Evolutionary conservation across 2,797 vertebrate species (phyloP).

Genomic region (Atherinosoma microstoma): DNA sequence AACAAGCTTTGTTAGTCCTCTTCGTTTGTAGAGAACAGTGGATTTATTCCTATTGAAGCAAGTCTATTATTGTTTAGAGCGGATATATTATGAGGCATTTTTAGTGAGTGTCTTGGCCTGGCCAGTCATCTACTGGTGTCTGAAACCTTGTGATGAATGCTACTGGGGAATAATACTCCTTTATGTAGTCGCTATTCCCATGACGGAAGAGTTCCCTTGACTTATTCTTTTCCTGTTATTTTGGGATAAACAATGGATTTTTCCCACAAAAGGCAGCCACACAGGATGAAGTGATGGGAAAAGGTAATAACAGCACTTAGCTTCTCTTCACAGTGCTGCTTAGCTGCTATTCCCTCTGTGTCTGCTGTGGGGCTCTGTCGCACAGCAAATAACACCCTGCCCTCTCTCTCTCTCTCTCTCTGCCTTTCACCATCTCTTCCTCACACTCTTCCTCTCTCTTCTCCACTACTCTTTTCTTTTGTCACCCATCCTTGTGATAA

Average conservation of each 20-base stretch:
- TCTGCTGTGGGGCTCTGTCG: conserved; percentile 87
- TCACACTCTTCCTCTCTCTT: conserved; percentile 29
- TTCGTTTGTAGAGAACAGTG: conserved; percentile 29
- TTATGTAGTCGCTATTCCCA: conserved; percentile 14
- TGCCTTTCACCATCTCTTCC: conserved; percentile 30
- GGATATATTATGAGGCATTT: conserved; percentile 67
- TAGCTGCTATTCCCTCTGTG: conserved; percentile 80
- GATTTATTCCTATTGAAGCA: conserved; percentile 36
- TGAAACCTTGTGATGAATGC: conserved; percentile 27
- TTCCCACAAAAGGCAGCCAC: conserved; percentile 2
- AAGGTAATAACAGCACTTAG: conserved; percentile 24
- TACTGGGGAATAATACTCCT: conserved; percentile 10
- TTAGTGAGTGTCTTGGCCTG: conserved; percentile 20
- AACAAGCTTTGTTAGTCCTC: conserved; percentile 25
- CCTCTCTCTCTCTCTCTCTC: conserved; percentile 46
- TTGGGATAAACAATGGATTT: conserved; percentile 17
- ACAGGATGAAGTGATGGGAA: conserved; percentile 29
- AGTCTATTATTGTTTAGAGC: conserved; percentile 32
- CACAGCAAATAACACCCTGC: conserved; percentile 78
- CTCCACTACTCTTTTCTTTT: conserved; percentile 63
- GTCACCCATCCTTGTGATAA: conserved; percentile 67
- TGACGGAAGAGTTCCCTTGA: conserved; percentile 19
- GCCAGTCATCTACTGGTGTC: not conserved
- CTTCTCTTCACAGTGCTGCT: conserved; percentile 12
- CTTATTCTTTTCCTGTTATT: conserved; percentile 4